Percentiles rank a stretch among this genome's conserved stretches.
Conservation (phyloP, 2,888 invertebrate species). For the Cephus pulcher region DNA sequence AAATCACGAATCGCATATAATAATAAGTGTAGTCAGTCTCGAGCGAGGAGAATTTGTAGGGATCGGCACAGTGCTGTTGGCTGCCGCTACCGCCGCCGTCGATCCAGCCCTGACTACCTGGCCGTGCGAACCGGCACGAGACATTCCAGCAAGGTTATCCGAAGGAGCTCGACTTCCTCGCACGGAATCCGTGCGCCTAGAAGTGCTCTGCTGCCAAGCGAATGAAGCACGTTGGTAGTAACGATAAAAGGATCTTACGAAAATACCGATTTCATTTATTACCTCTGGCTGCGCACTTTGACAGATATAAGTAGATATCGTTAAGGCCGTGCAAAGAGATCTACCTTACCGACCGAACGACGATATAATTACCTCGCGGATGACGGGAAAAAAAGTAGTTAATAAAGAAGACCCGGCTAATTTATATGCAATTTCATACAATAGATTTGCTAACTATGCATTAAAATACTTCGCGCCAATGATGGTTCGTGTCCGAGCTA, state of each 20-base stretch:
- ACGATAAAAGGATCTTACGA: neutral
- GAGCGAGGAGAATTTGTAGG: neutral
- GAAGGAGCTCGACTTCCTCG: conserved; percentile 1
- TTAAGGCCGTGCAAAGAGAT: neutral
- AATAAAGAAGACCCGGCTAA: too few relatives aligned
- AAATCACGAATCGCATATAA: neutral
- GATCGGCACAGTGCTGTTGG: neutral
- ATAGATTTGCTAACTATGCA: neutral
- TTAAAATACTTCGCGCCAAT: neutral
- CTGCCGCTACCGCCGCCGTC: neutral
- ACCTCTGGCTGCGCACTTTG: neutral
- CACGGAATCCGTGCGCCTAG: neutral
- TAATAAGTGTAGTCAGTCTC: neutral
- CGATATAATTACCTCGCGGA: neutral
- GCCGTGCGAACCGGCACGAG: conserved; percentile 2
- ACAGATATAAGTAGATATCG: neutral
- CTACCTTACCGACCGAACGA: neutral
- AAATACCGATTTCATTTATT: neutral
- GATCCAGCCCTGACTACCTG: conserved; percentile 4
- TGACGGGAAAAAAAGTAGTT: neutral
- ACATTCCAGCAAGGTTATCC: conserved; percentile 7
- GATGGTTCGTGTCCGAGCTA: neutral
- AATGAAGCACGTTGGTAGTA: neutral
- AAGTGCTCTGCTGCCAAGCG: neutral
- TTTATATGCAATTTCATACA: neutral